Evolutionary conservation across 2,797 vertebrate species (phyloP), one percentile per base, ranked within the genome.

Genomic region (Chiroxiphia lanceolata): DNA sequence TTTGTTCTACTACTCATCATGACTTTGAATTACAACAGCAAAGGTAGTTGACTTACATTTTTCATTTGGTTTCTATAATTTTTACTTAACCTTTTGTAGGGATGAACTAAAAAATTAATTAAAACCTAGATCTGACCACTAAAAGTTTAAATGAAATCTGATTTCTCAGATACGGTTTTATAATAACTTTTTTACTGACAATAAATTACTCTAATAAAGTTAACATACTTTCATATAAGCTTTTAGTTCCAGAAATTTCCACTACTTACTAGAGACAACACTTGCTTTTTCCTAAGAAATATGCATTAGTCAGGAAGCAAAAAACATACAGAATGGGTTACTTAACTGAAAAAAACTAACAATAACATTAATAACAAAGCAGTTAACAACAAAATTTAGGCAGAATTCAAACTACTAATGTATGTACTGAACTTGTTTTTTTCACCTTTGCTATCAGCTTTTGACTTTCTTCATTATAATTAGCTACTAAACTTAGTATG

Each of bases 401-500:
- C 8, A 63, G 21, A 89, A 54, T 83, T 94, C 8, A 45, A 36
- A 47, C 23, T 68, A 33, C 22, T 45, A 10, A 31, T 36, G 3
- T 63, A 8, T 42, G 10, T 18, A 33, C 12, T 33, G 15, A 83
- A 20, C 6, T 42, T 36, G 13, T 65, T 76, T 74, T 59, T 31
- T 47, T 51, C 38, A 74, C 31, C 17, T 93, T 72, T 92, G 56
- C 57, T 51, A 34, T 34, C 19, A 64, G 20, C 70, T 78, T 94
- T 94, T 86, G 59, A 88, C 53, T 78, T 82, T 88, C 82, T 90
- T 94, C 83, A 75, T 90, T 94, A 75, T 93, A 93, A 69, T 48
- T 71, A 63, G 3, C 21, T 27, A 57, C 67, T 34, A 90, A 93
- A 96, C 76, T 94, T 95, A 59, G 33, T 60, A 63, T 63, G n/a